phyloP scores from a whole-genome alignment of 2,888 invertebrate genomes.

The Tethea ocularis region DNA sequence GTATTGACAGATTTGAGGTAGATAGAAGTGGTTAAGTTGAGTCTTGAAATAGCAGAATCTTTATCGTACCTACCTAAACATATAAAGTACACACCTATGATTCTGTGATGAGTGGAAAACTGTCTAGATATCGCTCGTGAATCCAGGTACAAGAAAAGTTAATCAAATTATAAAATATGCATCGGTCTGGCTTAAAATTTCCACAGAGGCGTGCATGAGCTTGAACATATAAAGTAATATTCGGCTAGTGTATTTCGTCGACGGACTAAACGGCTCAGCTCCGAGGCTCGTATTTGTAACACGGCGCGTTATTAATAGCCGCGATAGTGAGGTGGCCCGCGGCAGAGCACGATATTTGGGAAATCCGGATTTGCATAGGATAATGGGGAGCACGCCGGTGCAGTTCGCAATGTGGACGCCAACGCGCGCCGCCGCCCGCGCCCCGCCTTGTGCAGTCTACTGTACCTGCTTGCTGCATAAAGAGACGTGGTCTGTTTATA shows the following conservation, averaged over 20 bases:
- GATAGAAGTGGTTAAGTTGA: too few relatives aligned
- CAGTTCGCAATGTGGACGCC: constrained; percentile 52
- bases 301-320: constrained; percentile 77
- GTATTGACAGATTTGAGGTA: too few relatives aligned
- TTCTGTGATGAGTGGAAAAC: not conserved
- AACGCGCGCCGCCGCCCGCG: constrained; percentile 14
- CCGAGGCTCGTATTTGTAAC: constrained; percentile 70
- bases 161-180: constrained; percentile 48
- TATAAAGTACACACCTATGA: not conserved
- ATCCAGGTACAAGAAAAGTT: constrained; percentile 43
- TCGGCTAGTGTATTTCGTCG: constrained; percentile 69
- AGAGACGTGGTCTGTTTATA: constrained; percentile 16
- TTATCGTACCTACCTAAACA: not conserved
- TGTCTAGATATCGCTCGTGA: not conserved
- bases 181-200: constrained; percentile 47
- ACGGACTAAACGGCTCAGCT: constrained; percentile 69
- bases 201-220: constrained; percentile 26
- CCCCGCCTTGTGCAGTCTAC: constrained; percentile 7
- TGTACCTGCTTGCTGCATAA: constrained; percentile 42
- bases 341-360: constrained; percentile 76
- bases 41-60: not conserved
- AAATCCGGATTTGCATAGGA: constrained; percentile 82
- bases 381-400: constrained; percentile 64
- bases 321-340: constrained; percentile 76
- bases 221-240: constrained; percentile 57